phyloP scores from a whole-genome alignment of 2,113 vertebrate genomes.

The Bolborhynchus lineola region DNA sequence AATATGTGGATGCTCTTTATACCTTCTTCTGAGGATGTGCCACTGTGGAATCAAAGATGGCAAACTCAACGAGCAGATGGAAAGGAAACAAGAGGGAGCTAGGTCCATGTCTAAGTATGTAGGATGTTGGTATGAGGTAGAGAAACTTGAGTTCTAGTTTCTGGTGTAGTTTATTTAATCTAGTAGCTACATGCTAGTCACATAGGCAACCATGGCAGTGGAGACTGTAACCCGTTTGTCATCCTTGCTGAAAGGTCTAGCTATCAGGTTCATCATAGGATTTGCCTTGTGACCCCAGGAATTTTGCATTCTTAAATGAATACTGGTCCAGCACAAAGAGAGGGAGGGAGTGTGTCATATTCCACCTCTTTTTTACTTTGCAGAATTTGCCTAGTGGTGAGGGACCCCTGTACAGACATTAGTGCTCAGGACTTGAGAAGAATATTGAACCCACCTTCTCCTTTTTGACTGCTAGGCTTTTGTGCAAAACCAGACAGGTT shows the following conservation, averaged over 20 bases:
- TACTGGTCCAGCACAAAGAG: not conserved
- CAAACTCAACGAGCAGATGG: not conserved
- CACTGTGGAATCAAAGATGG: not conserved
- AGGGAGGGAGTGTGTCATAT: not conserved
- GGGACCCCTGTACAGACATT: not conserved
- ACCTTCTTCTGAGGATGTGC: not conserved
- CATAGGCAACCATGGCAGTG: not conserved
- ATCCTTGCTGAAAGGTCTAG: not conserved
- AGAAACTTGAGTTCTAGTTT: not conserved
- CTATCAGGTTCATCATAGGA: not conserved
- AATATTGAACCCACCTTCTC: not conserved
- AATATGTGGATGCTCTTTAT: not conserved
- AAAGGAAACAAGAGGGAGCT: not conserved
- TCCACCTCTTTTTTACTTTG: not conserved
- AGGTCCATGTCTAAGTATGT: accelerated
- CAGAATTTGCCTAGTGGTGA: not conserved
- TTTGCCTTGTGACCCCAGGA: not conserved
- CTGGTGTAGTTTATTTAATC: not conserved
- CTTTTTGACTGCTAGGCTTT: not conserved
- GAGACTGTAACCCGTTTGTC: not conserved
- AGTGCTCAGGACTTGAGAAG: not conserved
- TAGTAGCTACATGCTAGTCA: not conserved
- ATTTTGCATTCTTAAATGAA: not conserved
- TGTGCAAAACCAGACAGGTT: not conserved
- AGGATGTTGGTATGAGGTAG: not conserved